Evolutionary conservation across 2,797 vertebrate species (phyloP), one percentile per base, ranked within the genome.

Genomic region (Cetoscarus ocellatus): DNA sequence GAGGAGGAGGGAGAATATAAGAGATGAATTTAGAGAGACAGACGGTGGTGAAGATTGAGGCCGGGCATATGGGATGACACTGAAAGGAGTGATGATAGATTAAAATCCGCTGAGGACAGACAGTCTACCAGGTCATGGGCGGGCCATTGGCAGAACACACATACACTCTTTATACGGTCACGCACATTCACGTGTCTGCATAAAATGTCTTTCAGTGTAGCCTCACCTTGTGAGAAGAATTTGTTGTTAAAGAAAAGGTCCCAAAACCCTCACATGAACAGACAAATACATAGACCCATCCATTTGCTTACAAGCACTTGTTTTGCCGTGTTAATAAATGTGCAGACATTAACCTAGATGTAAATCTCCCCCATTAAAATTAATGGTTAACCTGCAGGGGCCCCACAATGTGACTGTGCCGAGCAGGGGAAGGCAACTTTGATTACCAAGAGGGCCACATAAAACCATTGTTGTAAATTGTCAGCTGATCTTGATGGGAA

Each of bases 61-160:
- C 62, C 11, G 18, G 62, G 69, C 79, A 76, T 77, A 71, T 53
- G 44, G 64, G 77, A 75, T 69, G 89, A 86, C 83, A 87, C 61
- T 51, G 77, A 82, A 72, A 75, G 77, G 80, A 89, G 82, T 68
- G 77, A 83, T 89, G 91, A 90, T 85, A 77, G 86, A 90, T 89
- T 85, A 84, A 86, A 86, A 87, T 64, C 80, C 87, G 86, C 50
- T 11, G 70, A 80, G 87, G 87, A 83, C 83, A 72, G 88, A 89
- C 86, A 85, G 81, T 70, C 82, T 85, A 60, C 83, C 79, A 88
- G 86, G 89, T 92, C 90, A 88, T n/a, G 40, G 72, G 55, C 27
- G 71, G 90, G 88, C 80, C 81, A 87, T 19, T 6, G 73, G 68
- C 77, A 79, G 61, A 77, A 86, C 84, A 85, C 78, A 74, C 67